Evolutionary conservation across 2,797 vertebrate species (phyloP).

Genomic region (Lacerta bilineata): DNA sequence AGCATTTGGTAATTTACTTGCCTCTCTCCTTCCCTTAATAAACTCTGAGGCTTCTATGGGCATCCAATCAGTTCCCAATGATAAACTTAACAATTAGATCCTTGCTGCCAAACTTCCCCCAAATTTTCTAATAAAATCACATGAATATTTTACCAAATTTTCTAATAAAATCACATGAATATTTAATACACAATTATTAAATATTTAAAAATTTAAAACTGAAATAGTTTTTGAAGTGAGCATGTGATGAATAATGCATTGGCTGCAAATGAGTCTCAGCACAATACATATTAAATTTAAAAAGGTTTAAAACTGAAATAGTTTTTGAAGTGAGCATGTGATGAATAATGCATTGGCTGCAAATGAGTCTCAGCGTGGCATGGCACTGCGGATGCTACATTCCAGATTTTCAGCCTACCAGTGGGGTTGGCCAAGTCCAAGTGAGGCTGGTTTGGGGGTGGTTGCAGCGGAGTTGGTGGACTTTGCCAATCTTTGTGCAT

Average conservation of each 20-base stretch:
- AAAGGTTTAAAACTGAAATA: constrained; percentile 80
- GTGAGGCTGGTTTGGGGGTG: background rate
- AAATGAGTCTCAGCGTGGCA: constrained; percentile 37
- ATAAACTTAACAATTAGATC: constrained; percentile 72
- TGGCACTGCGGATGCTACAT: constrained; percentile 48
- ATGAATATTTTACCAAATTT: constrained; percentile 81
- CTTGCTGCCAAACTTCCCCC: constrained; percentile 61
- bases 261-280: constrained; percentile 32
- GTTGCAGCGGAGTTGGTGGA: background rate
- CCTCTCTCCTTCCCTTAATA: constrained; percentile 41
- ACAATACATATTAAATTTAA: constrained; percentile 86
- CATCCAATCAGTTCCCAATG: constrained; percentile 45
- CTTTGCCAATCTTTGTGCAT: background rate
- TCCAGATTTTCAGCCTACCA: background rate
- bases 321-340: constrained; percentile 76
- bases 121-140: constrained; percentile 81
- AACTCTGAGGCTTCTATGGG: constrained; percentile 38
- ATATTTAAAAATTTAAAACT: constrained; percentile 82
- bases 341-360: constrained; percentile 78
- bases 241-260: constrained; percentile 79
- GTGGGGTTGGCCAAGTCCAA: background rate
- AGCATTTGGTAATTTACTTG: constrained; percentile 32
- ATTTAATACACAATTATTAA: constrained; percentile 83
- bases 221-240: constrained; percentile 79
- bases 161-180: constrained; percentile 84